A percentile compares a stretch with the other conserved stretches of the same genome.
Conservation (phyloP, 1,140 invertebrate species). For the Pinna nobilis region DNA sequence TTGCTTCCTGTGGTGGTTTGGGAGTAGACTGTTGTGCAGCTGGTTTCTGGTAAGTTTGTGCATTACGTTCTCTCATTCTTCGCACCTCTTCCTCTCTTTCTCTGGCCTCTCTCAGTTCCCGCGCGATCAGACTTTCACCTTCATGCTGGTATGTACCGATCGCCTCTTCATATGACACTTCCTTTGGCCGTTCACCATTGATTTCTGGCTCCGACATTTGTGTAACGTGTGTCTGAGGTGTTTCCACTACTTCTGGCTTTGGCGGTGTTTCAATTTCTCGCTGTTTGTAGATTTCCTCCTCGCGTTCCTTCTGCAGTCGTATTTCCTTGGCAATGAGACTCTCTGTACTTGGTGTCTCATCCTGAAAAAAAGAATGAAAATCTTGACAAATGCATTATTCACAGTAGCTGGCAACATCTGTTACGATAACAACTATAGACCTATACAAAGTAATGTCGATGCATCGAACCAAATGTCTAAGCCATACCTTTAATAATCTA, state of each 20-base stretch:
- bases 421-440: too few species aligned
- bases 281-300: conserved; percentile 65
- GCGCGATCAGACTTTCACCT: conserved; percentile 75
- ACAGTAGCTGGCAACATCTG: too few species aligned
- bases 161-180: conserved; percentile 60
- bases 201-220: conserved; percentile 39
- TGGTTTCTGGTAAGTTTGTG: conserved; percentile 36
- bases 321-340: conserved; percentile 74
- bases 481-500: too few species aligned
- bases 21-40: conserved; percentile 61
- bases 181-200: conserved; percentile 46
- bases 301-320: conserved; percentile 72
- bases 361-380: too few species aligned
- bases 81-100: conserved; percentile 76
- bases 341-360: conserved; percentile 66
- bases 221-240: neutral
- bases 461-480: too few species aligned
- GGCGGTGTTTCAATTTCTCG: conserved; percentile 40
- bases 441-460: too few species aligned
- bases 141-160: conserved; percentile 55
- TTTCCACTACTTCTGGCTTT: neutral
- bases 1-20: neutral
- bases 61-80: conserved; percentile 50
- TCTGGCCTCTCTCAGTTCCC: conserved; percentile 75
- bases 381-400: too few species aligned